A percentile compares a stretch with the other conserved stretches of the same genome.
Evolutionary conservation across 2,888 invertebrate species (phyloP).

Genomic region (Erebia epiphron): DNA sequence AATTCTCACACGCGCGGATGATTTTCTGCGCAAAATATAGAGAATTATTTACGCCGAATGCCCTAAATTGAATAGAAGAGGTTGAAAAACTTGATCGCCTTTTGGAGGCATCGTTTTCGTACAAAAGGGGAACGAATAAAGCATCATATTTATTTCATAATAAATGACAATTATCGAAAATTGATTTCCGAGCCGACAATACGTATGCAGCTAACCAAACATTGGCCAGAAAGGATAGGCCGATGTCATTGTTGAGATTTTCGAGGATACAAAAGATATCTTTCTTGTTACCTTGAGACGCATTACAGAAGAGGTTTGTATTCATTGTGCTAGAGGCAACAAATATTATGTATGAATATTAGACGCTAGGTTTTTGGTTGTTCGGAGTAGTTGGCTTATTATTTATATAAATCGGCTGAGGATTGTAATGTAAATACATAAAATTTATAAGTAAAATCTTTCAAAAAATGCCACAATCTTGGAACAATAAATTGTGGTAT

Average conservation of each 20-base stretch:
- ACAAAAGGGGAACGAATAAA: slow-evolving; percentile 69
- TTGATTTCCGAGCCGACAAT: slow-evolving; percentile 77
- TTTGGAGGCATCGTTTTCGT: slow-evolving; percentile 55
- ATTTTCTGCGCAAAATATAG: slow-evolving; percentile 71
- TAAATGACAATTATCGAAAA: slow-evolving; percentile 83
- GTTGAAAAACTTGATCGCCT: slow-evolving; percentile 53
- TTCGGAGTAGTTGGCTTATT: neutral
- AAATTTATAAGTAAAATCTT: too few species aligned
- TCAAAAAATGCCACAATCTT: too few species aligned
- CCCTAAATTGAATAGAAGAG: slow-evolving; percentile 56
- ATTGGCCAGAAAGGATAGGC: slow-evolving; percentile 83
- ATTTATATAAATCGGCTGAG: neutral
- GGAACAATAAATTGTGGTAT: too few species aligned
- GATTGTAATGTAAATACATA: neutral
- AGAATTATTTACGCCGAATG: slow-evolving; percentile 69
- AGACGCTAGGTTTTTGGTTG: slow-evolving; percentile 6
- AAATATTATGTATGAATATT: slow-evolving; percentile 66
- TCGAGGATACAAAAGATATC: slow-evolving; percentile 54
- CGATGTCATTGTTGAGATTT: slow-evolving; percentile 70
- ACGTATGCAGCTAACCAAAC: slow-evolving; percentile 86
- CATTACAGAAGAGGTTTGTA: slow-evolving; percentile 59
- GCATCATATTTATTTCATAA: slow-evolving; percentile 82
- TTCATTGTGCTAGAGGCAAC: slow-evolving; percentile 68
- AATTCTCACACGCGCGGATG: slow-evolving; percentile 56
- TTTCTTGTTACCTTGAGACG: slow-evolving; percentile 50